These are phyloP conservation scores for Drosophila longiperda DNA, from an alignment of 2,888 invertebrate genomes.

Conservation along the genomic window DNA sequence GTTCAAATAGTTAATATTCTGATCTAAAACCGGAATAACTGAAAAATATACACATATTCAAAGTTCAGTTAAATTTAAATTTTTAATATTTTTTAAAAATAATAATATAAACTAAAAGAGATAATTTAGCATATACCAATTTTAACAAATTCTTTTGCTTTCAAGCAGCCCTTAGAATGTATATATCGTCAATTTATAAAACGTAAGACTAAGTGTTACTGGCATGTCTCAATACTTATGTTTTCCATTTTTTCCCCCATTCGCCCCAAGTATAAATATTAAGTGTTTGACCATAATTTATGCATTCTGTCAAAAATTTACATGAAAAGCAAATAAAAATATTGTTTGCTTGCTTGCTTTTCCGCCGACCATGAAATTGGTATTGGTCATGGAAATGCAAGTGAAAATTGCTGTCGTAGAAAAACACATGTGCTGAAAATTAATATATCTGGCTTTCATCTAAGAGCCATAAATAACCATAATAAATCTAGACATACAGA, in stretches of 20 bases:
- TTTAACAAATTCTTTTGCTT: not conserved
- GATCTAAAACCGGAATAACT: not conserved
- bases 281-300: slow-evolving; percentile 44
- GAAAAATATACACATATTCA: not conserved
- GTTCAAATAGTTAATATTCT: not conserved
- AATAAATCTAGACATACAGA: slow-evolving; percentile 26
- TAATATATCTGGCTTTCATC: slow-evolving; percentile 69
- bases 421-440: slow-evolving; percentile 67
- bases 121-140: not conserved
- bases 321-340: slow-evolving; percentile 61
- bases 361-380: slow-evolving; percentile 17
- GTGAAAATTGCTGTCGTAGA: slow-evolving; percentile 47
- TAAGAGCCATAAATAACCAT: slow-evolving; percentile 73
- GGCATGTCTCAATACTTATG: not conserved
- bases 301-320: slow-evolving; percentile 52
- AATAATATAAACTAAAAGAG: not conserved
- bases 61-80: not conserved
- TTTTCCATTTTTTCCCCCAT: not conserved
- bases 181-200: not conserved
- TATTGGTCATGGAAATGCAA: slow-evolving; percentile 49
- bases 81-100: not conserved
- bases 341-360: slow-evolving; percentile 20
- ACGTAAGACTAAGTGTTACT: not conserved
- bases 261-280: not conserved
- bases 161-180: not conserved